phyloP scores from a whole-genome alignment of 2,113 vertebrate genomes.

The Danionella cerebrum region DNA sequence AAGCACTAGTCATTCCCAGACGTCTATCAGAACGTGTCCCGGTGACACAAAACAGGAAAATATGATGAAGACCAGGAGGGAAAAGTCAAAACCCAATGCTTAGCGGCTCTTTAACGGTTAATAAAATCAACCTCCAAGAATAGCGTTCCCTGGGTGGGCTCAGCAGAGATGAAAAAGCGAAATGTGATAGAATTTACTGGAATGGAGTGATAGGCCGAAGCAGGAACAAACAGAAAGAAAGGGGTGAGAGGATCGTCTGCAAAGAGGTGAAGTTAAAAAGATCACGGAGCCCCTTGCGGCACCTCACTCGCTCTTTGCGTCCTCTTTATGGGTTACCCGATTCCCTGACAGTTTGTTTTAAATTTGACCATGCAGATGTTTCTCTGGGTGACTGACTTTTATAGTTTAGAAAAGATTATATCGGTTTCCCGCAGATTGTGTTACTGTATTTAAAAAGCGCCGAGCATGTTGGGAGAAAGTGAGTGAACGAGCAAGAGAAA shows the following conservation, averaged over 20 bases:
- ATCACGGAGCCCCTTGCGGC: slow-evolving; percentile 33
- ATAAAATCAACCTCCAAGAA: slow-evolving; percentile 48
- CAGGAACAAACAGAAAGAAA: slow-evolving; percentile 27
- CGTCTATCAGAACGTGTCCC: background rate
- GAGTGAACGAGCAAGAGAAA: slow-evolving; percentile 6
- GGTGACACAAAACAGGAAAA: background rate
- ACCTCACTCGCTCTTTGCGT: slow-evolving; percentile 25
- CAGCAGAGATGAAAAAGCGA: slow-evolving; percentile 50
- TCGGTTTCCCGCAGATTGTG: slow-evolving; percentile 74
- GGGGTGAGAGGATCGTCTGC: background rate
- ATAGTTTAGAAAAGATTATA: slow-evolving; percentile 80
- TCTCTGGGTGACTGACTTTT: slow-evolving; percentile 76
- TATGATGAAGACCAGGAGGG: background rate
- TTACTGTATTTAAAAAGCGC: slow-evolving; percentile 73
- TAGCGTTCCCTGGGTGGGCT: slow-evolving; percentile 53
- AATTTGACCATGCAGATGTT: slow-evolving; percentile 79
- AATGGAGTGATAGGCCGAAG: slow-evolving; percentile 25
- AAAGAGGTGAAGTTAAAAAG: slow-evolving; percentile 34
- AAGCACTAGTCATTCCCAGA: background rate
- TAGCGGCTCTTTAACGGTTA: slow-evolving; percentile 41
- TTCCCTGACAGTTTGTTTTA: slow-evolving; percentile 78
- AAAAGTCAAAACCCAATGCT: slow-evolving; percentile 20
- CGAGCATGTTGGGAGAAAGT: slow-evolving; percentile 42
- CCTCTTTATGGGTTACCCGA: slow-evolving; percentile 69
- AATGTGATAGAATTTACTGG: slow-evolving; percentile 56